Conservation (phyloP, 2,113 vertebrate genomes). For the Bubalus kerabau region DNA sequence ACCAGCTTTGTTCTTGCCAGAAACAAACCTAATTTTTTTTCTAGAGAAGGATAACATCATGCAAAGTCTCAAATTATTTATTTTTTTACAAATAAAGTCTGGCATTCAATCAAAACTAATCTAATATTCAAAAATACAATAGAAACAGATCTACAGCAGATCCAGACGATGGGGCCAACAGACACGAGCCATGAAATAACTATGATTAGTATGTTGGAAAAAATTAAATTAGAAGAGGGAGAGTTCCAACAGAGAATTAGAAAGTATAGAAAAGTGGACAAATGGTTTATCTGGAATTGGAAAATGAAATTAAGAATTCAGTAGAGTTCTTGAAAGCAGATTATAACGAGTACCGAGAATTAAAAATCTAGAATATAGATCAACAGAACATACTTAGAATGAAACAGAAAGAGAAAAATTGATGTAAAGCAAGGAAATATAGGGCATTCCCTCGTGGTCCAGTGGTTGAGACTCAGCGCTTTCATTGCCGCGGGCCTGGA, state of each 20-base stretch:
- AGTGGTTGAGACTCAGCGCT: neutral
- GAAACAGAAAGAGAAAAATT: neutral
- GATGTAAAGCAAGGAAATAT: neutral
- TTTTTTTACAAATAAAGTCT: neutral
- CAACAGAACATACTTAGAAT: neutral
- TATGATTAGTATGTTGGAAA: neutral
- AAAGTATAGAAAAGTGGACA: neutral
- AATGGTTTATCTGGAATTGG: neutral
- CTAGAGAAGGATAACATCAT: neutral
- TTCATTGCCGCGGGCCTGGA: neutral
- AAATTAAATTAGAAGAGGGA: neutral
- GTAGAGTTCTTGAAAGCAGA: neutral
- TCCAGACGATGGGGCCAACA: neutral
- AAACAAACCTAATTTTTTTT: neutral
- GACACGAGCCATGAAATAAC: neutral
- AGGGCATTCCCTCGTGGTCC: neutral
- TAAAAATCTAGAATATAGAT: neutral
- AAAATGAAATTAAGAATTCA: conserved; percentile 15
- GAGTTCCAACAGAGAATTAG: neutral
- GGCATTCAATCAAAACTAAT: neutral
- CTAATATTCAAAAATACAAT: neutral
- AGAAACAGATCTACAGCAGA: neutral
- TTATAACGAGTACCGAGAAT: neutral
- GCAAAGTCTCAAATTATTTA: neutral
- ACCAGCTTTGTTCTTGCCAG: neutral